Base-by-base conservation (phyloP, 2,113 vertebrate species). In the Boleophthalmus pectinirostris region DNA sequence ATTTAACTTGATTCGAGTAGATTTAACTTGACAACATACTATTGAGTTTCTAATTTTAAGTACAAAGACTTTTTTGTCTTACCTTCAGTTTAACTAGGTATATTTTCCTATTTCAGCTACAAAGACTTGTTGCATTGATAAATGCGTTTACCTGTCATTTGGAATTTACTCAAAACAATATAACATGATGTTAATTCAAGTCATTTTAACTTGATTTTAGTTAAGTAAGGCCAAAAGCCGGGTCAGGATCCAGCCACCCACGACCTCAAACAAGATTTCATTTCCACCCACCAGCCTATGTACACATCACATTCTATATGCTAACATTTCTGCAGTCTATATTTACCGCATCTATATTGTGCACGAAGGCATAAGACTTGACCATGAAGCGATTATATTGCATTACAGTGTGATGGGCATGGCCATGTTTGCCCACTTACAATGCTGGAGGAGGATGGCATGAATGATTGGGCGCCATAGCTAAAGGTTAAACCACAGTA, bases 401-500 rank as follows among this genome's bases (percentile, higher is more conserved):
- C 46, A 68, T 72, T 29, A 12, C 53, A 14, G 24, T 29, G 63
- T 72, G 0, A 24, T 70, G 54, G 49, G 70, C 70, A 29, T 61
- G 4, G 38, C 56, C 76, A 73, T 15, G 46, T 72, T 66, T 43
- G 49, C 65, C 46, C 33, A 16, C 66, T 71, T 49, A 11, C 56
- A 20, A 38, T 4, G 29, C 75, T 5, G 0, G 24, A 74, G 58
- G 57, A 25, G 69, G 66, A 73, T 66, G 57, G 54, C 29, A 68
- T 35, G 71, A 46, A 64, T 67, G 70, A 80, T 68, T 33, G 45
- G 15, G 38, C 79, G 65, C 51, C 67, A 45, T n/a, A 63, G 72
- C 51, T 75, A 71, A 71, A 81, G 81, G 70, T 84, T 83, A 79
- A 84, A 82, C 61, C 64, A 21, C 66, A 78, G n/a, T 38, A n/a